phyloP scores from a whole-genome alignment of 30 jellyfish, hydroid and myxozoan genomes.

The Turritopsis rubra region DNA sequence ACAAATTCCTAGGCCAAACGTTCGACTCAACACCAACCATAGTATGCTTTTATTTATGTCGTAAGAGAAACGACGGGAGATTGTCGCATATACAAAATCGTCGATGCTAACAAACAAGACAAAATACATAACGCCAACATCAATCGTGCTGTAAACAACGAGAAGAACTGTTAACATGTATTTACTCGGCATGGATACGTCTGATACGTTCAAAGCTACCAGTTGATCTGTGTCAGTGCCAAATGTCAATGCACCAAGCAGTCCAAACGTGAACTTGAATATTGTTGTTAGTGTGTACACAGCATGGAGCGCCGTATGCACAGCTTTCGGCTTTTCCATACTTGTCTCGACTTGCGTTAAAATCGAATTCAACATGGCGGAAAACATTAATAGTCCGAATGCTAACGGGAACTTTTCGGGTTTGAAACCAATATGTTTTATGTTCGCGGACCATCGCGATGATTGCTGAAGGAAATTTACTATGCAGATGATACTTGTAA shows the following conservation, averaged over 20 bases:
- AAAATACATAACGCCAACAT: neutral
- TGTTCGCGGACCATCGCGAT: slow-evolving; percentile 44
- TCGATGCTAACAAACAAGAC: neutral
- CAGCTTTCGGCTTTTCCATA: slow-evolving; percentile 40
- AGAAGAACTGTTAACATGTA: neutral
- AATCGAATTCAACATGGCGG: slow-evolving; percentile 36
- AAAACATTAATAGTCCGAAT: slow-evolving; percentile 47
- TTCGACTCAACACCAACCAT: neutral
- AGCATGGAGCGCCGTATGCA: slow-evolving; percentile 23
- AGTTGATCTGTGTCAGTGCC: slow-evolving; percentile 44
- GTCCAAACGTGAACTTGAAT: slow-evolving; percentile 39
- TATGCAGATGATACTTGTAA: slow-evolving; percentile 24
- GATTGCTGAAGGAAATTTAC: slow-evolving; percentile 24
- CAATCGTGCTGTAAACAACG: neutral
- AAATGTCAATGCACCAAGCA: slow-evolving; percentile 60
- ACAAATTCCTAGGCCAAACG: neutral
- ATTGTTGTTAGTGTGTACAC: slow-evolving; percentile 34
- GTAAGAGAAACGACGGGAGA: neutral
- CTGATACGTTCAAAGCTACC: slow-evolving; percentile 28
- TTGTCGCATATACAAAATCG: neutral
- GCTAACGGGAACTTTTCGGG: slow-evolving; percentile 52
- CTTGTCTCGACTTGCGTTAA: slow-evolving; percentile 71
- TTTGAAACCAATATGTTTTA: slow-evolving; percentile 28
- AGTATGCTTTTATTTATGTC: neutral
- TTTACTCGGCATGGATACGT: neutral